Conservation (phyloP, 2,888 invertebrate species). For the Craniophora ligustri region DNA sequence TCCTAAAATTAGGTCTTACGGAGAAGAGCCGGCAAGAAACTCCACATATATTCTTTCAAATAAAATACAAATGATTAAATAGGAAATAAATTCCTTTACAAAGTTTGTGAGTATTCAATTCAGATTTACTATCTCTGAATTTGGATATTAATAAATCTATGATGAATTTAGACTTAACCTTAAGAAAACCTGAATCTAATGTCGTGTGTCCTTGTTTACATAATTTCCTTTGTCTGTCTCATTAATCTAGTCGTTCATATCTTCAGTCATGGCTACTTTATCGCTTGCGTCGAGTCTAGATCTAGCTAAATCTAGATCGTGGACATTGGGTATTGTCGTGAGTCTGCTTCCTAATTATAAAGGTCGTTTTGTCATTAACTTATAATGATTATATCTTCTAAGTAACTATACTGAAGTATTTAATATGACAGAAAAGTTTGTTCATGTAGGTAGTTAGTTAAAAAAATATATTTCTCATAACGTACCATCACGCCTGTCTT, state of each 20-base stretch:
- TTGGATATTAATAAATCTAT: not conserved
- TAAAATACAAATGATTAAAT: too few relatives aligned
- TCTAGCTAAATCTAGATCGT: constrained; percentile 17
- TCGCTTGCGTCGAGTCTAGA: not conserved
- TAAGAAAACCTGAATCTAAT: constrained; percentile 15
- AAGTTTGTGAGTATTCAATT: too few relatives aligned
- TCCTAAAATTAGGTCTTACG: too few relatives aligned
- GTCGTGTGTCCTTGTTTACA: constrained; percentile 28
- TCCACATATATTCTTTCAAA: too few relatives aligned
- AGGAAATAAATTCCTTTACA: too few relatives aligned
- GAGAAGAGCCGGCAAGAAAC: too few relatives aligned
- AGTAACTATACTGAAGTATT: not conserved
- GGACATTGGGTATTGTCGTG: constrained; percentile 8
- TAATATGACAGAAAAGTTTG: not conserved
- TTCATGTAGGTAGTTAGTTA: not conserved
- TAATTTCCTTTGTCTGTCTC: constrained; percentile 35
- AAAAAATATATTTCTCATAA: not conserved
- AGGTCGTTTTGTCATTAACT: not conserved
- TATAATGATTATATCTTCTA: not conserved
- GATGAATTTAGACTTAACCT: not conserved
- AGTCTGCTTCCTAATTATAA: constrained; percentile 1
- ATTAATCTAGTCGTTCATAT: constrained; percentile 44
- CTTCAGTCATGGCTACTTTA: constrained; percentile 22
- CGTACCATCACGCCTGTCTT: too few relatives aligned
- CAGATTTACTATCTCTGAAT: too few relatives aligned